Percentiles rank a stretch among this genome's conserved stretches.
These are phyloP conservation scores for Ageneiosus marmoratus DNA, from an alignment of 2,113 vertebrate species.

Conservation along the genomic window DNA sequence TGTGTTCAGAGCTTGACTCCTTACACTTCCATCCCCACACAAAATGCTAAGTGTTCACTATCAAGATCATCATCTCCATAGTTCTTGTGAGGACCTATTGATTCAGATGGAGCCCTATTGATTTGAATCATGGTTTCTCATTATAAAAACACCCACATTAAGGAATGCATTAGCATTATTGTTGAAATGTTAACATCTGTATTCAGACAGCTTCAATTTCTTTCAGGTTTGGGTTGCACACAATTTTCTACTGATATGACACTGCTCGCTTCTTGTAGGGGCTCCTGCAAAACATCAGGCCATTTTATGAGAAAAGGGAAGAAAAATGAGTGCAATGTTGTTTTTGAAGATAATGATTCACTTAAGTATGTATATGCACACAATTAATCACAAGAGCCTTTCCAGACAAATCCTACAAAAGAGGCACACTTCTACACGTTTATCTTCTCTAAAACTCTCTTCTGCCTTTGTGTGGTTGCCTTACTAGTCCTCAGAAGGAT, in stretches of 20 bases:
- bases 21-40: conserved; percentile 32
- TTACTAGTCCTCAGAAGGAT: conserved; percentile 12
- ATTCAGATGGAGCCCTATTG: conserved; percentile 47
- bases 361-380: not conserved
- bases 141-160: conserved; percentile 46
- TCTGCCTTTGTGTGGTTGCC: not conserved
- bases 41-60: conserved; percentile 33
- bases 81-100: conserved; percentile 47
- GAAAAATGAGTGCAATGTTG: not conserved
- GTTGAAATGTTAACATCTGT: conserved; percentile 33
- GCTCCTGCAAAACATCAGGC: conserved; percentile 53
- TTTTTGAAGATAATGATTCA: not conserved
- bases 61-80: conserved; percentile 32
- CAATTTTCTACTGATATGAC: conserved; percentile 51
- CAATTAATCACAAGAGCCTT: conserved; percentile 25
- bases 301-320: conserved; percentile 51
- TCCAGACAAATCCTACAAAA: conserved; percentile 22
- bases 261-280: conserved; percentile 44
- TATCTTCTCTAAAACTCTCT: conserved; percentile 11
- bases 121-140: conserved; percentile 41
- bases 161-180: conserved; percentile 35
- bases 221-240: conserved; percentile 42
- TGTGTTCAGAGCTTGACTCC: conserved; percentile 41
- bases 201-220: conserved; percentile 28
- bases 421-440: conserved; percentile 32